Percentiles rank a stretch among this genome's conserved stretches.
These are phyloP conservation scores for Leptarthrus brevirostris DNA, from an alignment of 2,888 invertebrate species.

Conservation along the genomic window DNA sequence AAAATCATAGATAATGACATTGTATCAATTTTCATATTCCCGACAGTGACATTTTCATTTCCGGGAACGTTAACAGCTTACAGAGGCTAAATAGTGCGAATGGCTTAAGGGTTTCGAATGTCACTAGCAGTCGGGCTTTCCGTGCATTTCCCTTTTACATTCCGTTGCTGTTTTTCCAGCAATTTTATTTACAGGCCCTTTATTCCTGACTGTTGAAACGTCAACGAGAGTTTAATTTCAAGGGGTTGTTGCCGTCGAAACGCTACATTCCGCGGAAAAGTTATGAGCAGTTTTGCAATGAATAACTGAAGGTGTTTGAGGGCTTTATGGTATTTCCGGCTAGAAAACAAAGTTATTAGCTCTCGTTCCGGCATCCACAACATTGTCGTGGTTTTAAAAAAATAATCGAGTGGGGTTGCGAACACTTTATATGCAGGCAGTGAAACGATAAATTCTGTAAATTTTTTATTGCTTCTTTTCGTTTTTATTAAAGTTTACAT, in stretches of 20 bases:
- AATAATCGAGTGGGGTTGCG: no score
- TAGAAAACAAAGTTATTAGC: conserved; percentile 34
- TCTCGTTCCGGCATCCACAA: not conserved
- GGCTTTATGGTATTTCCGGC: conserved; percentile 4
- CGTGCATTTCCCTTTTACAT: conserved; percentile 9
- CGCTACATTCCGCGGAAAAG: not conserved
- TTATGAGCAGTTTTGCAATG: conserved; percentile 10
- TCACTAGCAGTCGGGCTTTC: not conserved
- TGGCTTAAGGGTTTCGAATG: conserved; percentile 16
- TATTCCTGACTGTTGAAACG: conserved; percentile 9
- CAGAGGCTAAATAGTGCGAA: not conserved
- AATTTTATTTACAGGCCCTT: not conserved
- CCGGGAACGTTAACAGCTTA: conserved; percentile 23
- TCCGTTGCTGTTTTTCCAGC: not conserved
- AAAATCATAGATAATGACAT: not conserved
- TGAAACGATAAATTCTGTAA: no score
- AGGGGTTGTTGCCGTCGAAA: conserved; percentile 14
- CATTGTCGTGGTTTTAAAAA: not conserved
- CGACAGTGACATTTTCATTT: not conserved
- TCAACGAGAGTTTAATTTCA: conserved; percentile 15
- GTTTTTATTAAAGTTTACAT: no score
- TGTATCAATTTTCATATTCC: not conserved
- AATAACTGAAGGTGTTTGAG: conserved; percentile 18
- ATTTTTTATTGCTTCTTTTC: no score
- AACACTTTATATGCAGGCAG: no score